Conservation (phyloP, 92 coral and sea anemone species). For the Desmophyllum pertusum region DNA sequence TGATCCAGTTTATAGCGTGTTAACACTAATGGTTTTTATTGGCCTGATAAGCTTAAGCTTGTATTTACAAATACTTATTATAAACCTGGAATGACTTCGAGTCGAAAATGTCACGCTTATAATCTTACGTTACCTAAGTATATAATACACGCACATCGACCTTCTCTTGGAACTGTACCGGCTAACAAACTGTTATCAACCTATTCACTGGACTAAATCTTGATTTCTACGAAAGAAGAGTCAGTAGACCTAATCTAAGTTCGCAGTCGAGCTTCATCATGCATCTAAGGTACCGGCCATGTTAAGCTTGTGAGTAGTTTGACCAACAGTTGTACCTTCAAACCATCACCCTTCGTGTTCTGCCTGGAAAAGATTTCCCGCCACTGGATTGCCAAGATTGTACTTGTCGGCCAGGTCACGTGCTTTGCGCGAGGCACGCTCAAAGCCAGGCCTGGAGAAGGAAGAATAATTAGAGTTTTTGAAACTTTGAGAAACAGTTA, state of each 20-base stretch:
- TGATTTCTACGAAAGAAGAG: neutral
- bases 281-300: neutral
- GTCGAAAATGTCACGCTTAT: no score
- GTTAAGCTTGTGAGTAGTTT: neutral
- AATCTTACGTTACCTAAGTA: no score
- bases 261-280: neutral
- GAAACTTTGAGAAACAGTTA: neutral
- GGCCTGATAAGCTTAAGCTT: no score
- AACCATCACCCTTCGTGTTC: conserved; percentile 51
- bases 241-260: neutral
- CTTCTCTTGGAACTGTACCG: no score
- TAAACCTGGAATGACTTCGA: no score
- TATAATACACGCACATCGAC: no score
- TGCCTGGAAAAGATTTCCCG: conserved; percentile 67
- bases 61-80: no score
- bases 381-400: conserved; percentile 71
- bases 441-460: conserved; percentile 54
- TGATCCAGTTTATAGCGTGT: no score
- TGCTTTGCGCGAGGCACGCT: conserved; percentile 57
- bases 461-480: neutral
- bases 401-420: conserved; percentile 56
- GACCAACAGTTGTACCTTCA: neutral
- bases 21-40: no score
- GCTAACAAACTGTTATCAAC: no score
- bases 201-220: neutral